Conservation (phyloP, 2,888 invertebrate genomes). For the Synanthedon myopaeformis region DNA sequence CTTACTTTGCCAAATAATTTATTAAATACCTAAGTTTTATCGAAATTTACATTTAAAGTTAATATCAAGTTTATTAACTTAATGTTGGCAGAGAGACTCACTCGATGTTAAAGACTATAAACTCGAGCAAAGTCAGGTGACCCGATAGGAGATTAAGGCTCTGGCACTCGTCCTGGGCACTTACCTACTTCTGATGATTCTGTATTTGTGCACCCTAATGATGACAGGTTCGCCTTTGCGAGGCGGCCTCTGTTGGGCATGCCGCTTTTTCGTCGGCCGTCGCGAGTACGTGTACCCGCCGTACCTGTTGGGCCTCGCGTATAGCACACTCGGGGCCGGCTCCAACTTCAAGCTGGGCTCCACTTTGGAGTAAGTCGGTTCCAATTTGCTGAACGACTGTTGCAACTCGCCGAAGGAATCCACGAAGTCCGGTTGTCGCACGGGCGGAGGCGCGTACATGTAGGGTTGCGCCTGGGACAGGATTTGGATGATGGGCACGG, state of each 20-base stretch:
- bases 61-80: no score
- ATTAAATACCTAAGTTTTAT: no score
- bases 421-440: conserved; percentile 8
- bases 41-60: no score
- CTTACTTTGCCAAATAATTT: no score
- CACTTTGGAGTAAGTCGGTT: background rate
- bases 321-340: conserved; percentile 29
- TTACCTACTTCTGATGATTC: conserved; percentile 24
- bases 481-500: conserved; percentile 40
- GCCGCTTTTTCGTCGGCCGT: conserved; percentile 15
- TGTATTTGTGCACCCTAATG: conserved; percentile 47
- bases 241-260: conserved; percentile 7
- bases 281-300: conserved; percentile 48
- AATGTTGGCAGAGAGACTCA: no score
- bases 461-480: conserved; percentile 19
- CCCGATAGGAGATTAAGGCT: background rate
- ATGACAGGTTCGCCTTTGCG: conserved; percentile 22
- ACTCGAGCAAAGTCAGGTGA: background rate
- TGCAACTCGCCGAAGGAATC: conserved; percentile 6
- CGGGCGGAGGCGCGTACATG: conserved; percentile 19
- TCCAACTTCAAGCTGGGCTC: conserved; percentile 4
- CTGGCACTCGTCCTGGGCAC: background rate
- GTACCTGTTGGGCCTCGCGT: conserved; percentile 39
- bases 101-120: background rate
- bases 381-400: background rate